Evolutionary conservation across 2,888 invertebrate species (phyloP).

Genomic region (Boloria selene): DNA sequence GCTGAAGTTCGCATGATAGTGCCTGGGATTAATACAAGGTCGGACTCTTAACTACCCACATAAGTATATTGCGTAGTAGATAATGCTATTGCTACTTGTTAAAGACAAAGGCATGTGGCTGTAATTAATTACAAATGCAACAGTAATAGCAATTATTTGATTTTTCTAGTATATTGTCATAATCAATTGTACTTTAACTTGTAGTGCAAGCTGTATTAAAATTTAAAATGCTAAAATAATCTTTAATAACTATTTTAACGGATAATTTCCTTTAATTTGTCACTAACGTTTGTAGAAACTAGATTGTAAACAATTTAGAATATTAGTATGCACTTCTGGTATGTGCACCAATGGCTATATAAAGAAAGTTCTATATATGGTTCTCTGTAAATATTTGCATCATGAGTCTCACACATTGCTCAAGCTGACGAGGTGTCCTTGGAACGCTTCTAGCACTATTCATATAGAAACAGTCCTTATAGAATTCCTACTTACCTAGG

Average conservation of each 20-base stretch:
- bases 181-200: no score
- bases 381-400: slow-evolving; percentile 39
- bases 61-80: slow-evolving; percentile 19
- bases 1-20: slow-evolving; percentile 49
- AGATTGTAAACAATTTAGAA: slow-evolving; percentile 17
- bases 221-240: no score
- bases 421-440: slow-evolving; percentile 38
- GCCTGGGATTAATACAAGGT: slow-evolving; percentile 34
- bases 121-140: slow-evolving; percentile 6
- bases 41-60: slow-evolving; percentile 24
- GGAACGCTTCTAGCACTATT: slow-evolving; percentile 33
- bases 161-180: not conserved
- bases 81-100: slow-evolving; percentile 13
- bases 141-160: not conserved
- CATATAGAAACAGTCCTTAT: slow-evolving; percentile 32
- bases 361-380: slow-evolving; percentile 41
- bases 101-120: slow-evolving; percentile 3
- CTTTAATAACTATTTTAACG: not conserved
- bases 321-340: slow-evolving; percentile 36
- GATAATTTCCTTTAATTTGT: not conserved
- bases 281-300: not conserved
- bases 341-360: slow-evolving; percentile 40
- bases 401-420: slow-evolving; percentile 37
- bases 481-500: slow-evolving; percentile 19
- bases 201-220: no score